Base-by-base conservation (phyloP, 2,888 invertebrate species). In the Troilus luridus region DNA sequence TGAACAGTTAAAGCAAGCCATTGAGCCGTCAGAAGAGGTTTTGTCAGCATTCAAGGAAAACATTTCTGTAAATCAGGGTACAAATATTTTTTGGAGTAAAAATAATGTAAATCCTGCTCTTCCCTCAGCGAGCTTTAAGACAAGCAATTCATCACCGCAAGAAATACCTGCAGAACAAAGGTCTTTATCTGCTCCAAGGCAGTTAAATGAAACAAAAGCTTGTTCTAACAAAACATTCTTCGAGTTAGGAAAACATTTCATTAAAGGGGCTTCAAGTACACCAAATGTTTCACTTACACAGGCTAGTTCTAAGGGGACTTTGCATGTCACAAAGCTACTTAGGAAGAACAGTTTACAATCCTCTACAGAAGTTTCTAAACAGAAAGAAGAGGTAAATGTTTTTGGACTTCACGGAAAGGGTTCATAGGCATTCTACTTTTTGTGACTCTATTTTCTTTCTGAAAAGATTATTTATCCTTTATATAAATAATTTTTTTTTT, bases 81-180 rank as follows among this genome's bases (percentile, higher is more conserved):
- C 54, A 85, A 81, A 90, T 17, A 90, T 90, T n/a, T 81, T 90
- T 54, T 90, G 90, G 90, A 90, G 90, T 88, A 85, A 64, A 72
- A 81, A 90, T 59, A 90, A 90, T 62, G 60, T 90, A 27, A 90
- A 90, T 60, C 90, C 90, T 60, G 90, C 90, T 62, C 90, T 90
- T 27, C 90, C 90, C 19, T 90, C 90, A 41, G 90, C 90, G 62
- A 90, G 90, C 88, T 90, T 90, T 88, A 90, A 90, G 62, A 90
- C 90, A n/a, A 90, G 90, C 54, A 88, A 88, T 77, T 77, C 56
- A 54, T 56, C 56, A 27, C 9, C 58, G 12, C 72, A 72, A 64
- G 90, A 90, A 24, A 21, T 54, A 56, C 21, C 64, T 89, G 67
- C 72, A 72, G 90, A 90, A 72, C 90, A 56, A 14, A 90, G 90